Evolutionary conservation across 2,113 vertebrate genomes (phyloP), one percentile per base, ranked within the genome.

Genomic region (Varanus salvator): DNA sequence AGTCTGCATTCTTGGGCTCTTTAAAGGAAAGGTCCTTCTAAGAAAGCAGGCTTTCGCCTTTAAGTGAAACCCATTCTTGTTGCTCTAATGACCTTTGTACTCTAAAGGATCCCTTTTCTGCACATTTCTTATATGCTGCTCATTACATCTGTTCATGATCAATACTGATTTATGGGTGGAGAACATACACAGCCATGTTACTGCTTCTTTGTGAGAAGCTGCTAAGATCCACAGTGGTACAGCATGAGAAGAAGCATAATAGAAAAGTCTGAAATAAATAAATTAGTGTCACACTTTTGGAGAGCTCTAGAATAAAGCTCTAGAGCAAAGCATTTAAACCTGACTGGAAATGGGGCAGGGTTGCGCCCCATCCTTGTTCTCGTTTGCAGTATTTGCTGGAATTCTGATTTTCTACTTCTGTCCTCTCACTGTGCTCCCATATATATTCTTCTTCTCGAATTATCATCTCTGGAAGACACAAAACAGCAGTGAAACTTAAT

Each of bases 21-120:
- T 88, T 48, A 72, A 90, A 85, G 71, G 77, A 57, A 78, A 50
- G 21, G 83, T 72, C 44, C 85, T 92, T 4, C 57, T 23, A 85
- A 89, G 57, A 69, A 48, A 48, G 77, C 90, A 93, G 52, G 29
- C 84, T 34, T 0, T 38, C 89, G 50, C 15, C 8, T 93, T 93
- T 90, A 83, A 92, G 85, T 88, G 78, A 91, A 93, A 94, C 44
- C 12, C 7, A 29, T 44, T 76, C 17, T 87, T 93, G 88, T 29
- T 60, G 29, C 72, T 44, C 29, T 60, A 74, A 52, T 64, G 89
- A 66, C 17, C 27, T 23, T 57, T 87, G 86, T 75, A 54, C 44
- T 82, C 3, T 66, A 84, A 3, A 80, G 71, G 29, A 44, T 80
- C 93, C 38, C 88, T 85, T 50, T 76, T 19, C 14, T 77, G 25